A percentile compares a stretch with the other conserved stretches of the same genome.
Evolutionary conservation across 2,113 vertebrate species (phyloP).

Genomic region (Odocoileus virginianus): DNA sequence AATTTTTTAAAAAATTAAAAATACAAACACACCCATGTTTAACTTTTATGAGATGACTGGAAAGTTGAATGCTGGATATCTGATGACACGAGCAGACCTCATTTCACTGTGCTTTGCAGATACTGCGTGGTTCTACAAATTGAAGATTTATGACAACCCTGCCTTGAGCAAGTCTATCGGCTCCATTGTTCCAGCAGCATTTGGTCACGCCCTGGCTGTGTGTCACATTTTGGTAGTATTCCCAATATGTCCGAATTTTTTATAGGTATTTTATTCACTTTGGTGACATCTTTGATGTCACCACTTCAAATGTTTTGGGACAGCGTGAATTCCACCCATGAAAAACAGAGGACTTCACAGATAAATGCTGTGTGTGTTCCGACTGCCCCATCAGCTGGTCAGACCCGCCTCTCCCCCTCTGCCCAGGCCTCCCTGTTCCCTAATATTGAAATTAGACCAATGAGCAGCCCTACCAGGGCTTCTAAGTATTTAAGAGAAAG

Average conservation of each 20-base stretch:
- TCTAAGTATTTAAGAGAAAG: not conserved
- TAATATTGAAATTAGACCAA: not conserved
- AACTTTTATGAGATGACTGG: not conserved
- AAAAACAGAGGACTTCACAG: not conserved
- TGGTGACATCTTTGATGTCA: not conserved
- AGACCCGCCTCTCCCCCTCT: not conserved
- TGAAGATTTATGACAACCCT: not conserved
- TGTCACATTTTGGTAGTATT: not conserved
- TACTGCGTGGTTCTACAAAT: accelerated
- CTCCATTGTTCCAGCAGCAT: not conserved
- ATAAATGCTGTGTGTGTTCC: not conserved
- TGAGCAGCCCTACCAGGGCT: not conserved
- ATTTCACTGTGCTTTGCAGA: not conserved
- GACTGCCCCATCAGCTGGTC: not conserved
- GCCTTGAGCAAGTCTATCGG: not conserved
- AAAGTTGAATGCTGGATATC: not conserved
- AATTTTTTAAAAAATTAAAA: not conserved
- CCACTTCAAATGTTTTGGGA: not conserved
- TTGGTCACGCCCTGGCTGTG: too few relatives aligned
- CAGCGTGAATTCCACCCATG: not conserved
- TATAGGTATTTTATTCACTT: not conserved
- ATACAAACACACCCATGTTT: not conserved
- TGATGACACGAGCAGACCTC: not conserved
- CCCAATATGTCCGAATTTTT: not conserved
- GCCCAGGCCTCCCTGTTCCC: not conserved